Percentiles rank a stretch among this genome's conserved stretches.
phyloP scores from a whole-genome alignment of 2,113 vertebrate genomes.

The Laticauda colubrina region DNA sequence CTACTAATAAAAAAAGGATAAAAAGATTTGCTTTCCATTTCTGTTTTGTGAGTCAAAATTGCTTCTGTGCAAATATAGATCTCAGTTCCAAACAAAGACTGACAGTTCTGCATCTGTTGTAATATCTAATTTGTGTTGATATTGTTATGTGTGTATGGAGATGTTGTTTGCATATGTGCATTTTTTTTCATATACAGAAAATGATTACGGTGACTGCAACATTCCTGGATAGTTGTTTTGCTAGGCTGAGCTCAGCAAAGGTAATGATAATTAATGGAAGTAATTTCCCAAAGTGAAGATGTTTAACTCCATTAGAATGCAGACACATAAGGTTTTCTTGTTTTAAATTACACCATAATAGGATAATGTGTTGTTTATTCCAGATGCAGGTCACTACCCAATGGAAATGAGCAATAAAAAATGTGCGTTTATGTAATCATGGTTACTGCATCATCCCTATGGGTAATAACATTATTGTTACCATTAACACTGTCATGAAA shows the following conservation, averaged over 20 bases:
- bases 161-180: neutral
- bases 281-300: constrained; percentile 42
- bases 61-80: neutral
- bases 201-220: constrained; percentile 20
- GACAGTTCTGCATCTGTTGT: neutral
- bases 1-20: neutral
- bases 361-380: constrained; percentile 18
- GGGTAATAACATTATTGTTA: constrained; percentile 10
- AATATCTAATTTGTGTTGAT: neutral
- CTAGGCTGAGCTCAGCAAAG: constrained; percentile 26
- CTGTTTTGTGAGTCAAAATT: neutral
- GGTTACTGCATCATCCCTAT: constrained; percentile 3
- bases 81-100: neutral
- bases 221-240: neutral
- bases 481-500: constrained; percentile 19
- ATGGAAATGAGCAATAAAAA: constrained; percentile 23
- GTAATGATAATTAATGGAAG: constrained; percentile 34
- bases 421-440: neutral
- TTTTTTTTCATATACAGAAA: neutral
- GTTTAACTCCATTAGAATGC: constrained; percentile 11
- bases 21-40: neutral
- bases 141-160: neutral
- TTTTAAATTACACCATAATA: constrained; percentile 35
- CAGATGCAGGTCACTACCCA: constrained; percentile 17
- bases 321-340: constrained; percentile 25